These are phyloP conservation scores for Ariolimax columbianus DNA, from an alignment of 2,888 invertebrate species.

Conservation along the genomic window DNA sequence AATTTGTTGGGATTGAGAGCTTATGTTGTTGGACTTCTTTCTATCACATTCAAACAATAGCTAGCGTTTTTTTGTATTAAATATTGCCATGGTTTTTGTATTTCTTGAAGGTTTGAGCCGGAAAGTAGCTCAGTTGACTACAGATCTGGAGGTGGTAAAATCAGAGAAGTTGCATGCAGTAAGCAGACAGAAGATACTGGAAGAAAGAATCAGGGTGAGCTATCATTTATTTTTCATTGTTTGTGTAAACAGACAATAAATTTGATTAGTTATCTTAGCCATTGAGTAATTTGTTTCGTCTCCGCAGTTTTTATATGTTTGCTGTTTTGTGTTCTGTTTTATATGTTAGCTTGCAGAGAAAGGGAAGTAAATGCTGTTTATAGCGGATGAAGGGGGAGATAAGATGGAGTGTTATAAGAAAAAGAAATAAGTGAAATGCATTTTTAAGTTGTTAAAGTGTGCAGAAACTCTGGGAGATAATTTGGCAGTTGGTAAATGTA, in stretches of 20 bases:
- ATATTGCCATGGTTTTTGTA: neutral
- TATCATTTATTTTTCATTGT: neutral
- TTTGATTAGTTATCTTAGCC: neutral
- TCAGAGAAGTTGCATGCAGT: constrained; percentile 63
- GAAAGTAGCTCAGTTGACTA: constrained; percentile 59
- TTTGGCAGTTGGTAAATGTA: no score
- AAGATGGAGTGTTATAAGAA: neutral
- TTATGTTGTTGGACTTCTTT: neutral
- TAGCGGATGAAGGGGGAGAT: neutral
- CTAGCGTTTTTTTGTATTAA: neutral
- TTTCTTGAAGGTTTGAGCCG: constrained; percentile 58
- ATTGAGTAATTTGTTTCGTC: neutral
- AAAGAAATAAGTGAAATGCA: no score
- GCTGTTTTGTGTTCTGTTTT: neutral
- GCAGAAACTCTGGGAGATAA: no score
- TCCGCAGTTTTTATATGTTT: neutral
- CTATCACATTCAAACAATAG: neutral
- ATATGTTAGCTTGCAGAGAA: neutral
- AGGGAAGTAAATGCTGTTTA: constrained; percentile 21
- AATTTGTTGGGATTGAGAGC: neutral
- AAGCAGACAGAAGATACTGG: constrained; percentile 44
- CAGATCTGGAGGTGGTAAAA: constrained; percentile 64
- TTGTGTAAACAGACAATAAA: neutral
- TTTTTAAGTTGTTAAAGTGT: no score
- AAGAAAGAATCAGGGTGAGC: constrained; percentile 42